Percentiles rank a stretch among this genome's conserved stretches.
Evolutionary conservation across 2,888 invertebrate species (phyloP).

Genomic region (Cantharis lateralis): DNA sequence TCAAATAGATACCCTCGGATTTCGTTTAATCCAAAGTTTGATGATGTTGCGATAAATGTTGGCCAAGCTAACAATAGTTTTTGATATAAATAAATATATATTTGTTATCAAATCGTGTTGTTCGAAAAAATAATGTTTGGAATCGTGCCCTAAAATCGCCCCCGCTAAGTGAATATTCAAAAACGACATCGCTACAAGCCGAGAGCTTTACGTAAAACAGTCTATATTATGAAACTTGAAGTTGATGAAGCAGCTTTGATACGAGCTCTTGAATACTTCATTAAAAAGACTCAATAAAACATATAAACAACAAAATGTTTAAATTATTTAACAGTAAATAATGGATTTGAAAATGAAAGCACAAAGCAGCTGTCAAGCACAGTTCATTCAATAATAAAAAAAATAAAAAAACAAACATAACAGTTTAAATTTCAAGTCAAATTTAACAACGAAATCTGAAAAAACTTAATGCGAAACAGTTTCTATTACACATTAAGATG

Average conservation of each 20-base stretch:
- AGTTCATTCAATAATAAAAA: constrained; percentile 22
- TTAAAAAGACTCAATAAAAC: background rate
- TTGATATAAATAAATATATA: no score
- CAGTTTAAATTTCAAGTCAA: constrained; percentile 11
- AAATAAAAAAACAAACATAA: constrained; percentile 6
- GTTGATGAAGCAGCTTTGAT: background rate
- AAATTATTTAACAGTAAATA: background rate
- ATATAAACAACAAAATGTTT: background rate
- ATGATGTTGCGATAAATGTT: no score
- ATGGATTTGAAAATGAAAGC: constrained; percentile 26
- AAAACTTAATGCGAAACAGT: constrained; percentile 16
- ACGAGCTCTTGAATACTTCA: background rate
- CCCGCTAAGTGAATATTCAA: background rate
- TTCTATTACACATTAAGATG: constrained; percentile 8
- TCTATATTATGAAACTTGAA: background rate
- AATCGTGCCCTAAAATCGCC: no score
- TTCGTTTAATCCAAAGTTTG: no score
- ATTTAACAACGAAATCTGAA: constrained; percentile 18
- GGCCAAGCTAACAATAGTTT: no score
- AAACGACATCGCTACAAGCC: background rate
- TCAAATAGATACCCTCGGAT: no score
- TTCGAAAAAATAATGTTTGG: no score
- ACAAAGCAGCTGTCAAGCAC: constrained; percentile 31
- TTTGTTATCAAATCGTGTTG: no score
- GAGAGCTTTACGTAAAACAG: background rate